A percentile compares a stretch with the other conserved stretches of the same genome.
Evolutionary conservation across 2,888 invertebrate genomes (phyloP).

Genomic region (Agriopis marginaria): DNA sequence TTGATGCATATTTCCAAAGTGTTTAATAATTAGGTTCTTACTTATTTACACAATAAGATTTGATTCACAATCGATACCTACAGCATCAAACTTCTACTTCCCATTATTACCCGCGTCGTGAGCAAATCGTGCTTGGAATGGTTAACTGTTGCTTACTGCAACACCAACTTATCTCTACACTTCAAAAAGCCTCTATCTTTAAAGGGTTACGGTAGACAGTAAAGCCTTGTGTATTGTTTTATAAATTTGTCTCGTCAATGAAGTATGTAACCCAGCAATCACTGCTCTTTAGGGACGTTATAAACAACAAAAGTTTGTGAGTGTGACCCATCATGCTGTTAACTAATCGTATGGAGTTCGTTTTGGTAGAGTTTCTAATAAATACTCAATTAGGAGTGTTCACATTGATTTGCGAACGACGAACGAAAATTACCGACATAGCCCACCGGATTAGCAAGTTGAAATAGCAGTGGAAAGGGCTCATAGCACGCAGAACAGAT

Average conservation of each 20-base stretch:
- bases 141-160: slow-evolving; percentile 61
- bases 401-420: too few species aligned
- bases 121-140: slow-evolving; percentile 63
- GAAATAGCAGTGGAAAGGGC: too few species aligned
- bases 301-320: slow-evolving; percentile 56
- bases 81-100: slow-evolving; percentile 43
- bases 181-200: slow-evolving; percentile 3
- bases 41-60: neutral
- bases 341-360: slow-evolving; percentile 1
- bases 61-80: slow-evolving; percentile 4
- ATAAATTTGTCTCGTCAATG: slow-evolving; percentile 20
- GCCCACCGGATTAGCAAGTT: too few species aligned
- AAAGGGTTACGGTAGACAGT: slow-evolving; percentile 42
- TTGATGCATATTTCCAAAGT: too few species aligned
- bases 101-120: slow-evolving; percentile 67
- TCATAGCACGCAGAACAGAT: too few species aligned
- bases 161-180: slow-evolving; percentile 49
- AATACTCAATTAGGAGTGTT: neutral
- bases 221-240: neutral
- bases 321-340: slow-evolving; percentile 37
- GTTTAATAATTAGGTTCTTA: too few species aligned
- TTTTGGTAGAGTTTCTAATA: neutral
- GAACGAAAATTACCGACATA: too few species aligned
- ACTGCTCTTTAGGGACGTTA: slow-evolving; percentile 61
- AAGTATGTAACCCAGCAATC: slow-evolving; percentile 56